These are phyloP conservation scores for Siderastrea radians DNA, from an alignment of 92 coral and sea anemone genomes.

Conservation along the genomic window DNA sequence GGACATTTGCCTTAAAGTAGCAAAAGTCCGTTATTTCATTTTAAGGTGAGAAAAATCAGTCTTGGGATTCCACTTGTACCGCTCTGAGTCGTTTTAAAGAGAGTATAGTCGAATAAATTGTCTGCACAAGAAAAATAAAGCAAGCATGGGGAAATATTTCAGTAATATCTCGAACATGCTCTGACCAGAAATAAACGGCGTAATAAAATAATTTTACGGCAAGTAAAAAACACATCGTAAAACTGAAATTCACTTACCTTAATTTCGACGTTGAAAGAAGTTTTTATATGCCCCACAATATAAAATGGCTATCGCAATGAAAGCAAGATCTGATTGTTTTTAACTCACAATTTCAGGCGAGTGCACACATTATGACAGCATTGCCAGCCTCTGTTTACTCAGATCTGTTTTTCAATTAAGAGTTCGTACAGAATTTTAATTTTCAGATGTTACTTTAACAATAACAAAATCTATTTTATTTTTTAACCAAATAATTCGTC, in stretches of 20 bases:
- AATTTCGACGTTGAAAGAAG: not conserved
- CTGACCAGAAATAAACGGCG: too few relatives aligned
- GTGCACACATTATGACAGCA: constrained; percentile 3
- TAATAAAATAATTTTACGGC: too few relatives aligned
- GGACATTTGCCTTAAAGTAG: too few relatives aligned
- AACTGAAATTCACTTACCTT: not conserved
- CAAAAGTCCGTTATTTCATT: too few relatives aligned
- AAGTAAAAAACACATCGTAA: too few relatives aligned
- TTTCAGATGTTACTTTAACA: not conserved
- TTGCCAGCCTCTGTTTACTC: not conserved
- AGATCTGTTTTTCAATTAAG: constrained; percentile 2
- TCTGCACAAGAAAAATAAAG: too few relatives aligned
- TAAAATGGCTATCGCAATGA: not conserved
- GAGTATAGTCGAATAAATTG: too few relatives aligned
- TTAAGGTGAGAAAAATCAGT: too few relatives aligned
- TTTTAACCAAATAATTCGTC: not conserved
- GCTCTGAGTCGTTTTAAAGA: too few relatives aligned
- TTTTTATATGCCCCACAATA: not conserved
- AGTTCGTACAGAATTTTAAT: constrained; percentile 5
- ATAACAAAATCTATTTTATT: not conserved
- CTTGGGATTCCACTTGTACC: too few relatives aligned
- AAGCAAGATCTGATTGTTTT: not conserved
- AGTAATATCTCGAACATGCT: too few relatives aligned
- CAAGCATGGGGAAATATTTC: too few relatives aligned
- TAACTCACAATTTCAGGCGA: not conserved